A percentile compares a stretch with the other conserved stretches of the same genome.
These are phyloP conservation scores for Dendrolimus pini DNA, from an alignment of 2,888 invertebrate genomes.

Conservation along the genomic window DNA sequence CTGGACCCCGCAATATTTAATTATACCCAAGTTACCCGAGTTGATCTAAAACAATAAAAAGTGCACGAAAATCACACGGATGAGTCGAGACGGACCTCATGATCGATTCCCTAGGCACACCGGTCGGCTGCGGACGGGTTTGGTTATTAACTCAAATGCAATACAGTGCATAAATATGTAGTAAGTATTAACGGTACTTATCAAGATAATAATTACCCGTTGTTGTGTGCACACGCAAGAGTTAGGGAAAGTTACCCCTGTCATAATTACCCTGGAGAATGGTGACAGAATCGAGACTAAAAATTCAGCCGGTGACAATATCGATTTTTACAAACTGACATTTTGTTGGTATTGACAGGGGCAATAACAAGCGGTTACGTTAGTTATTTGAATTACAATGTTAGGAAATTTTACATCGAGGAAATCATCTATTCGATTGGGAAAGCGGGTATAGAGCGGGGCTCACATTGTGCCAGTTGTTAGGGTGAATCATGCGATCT, in stretches of 20 bases:
- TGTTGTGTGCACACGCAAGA: conserved; percentile 46
- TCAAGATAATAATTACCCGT: conserved; percentile 38
- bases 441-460: conserved; percentile 29
- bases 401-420: conserved; percentile 22
- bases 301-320: conserved; percentile 36
- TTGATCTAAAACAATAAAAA: conserved; percentile 25
- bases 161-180: conserved; percentile 42
- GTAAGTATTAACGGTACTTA: conserved; percentile 51
- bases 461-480: conserved; percentile 20
- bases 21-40: conserved; percentile 26
- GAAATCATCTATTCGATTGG: conserved; percentile 22
- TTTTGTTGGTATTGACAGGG: conserved; percentile 25
- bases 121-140: conserved; percentile 33
- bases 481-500: conserved; percentile 40
- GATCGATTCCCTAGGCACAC: conserved; percentile 31
- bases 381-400: conserved; percentile 16
- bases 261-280: conserved; percentile 37
- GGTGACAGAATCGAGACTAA: conserved; percentile 48
- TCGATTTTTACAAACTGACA: conserved; percentile 49
- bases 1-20: conserved; percentile 29
- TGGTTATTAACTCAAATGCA: conserved; percentile 32
- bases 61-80: conserved; percentile 55
- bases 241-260: conserved; percentile 43
- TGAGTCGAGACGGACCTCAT: conserved; percentile 20
- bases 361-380: conserved; percentile 18